These are phyloP conservation scores for Neodiprion virginianus DNA, from an alignment of 1,140 invertebrate genomes.

Conservation along the genomic window DNA sequence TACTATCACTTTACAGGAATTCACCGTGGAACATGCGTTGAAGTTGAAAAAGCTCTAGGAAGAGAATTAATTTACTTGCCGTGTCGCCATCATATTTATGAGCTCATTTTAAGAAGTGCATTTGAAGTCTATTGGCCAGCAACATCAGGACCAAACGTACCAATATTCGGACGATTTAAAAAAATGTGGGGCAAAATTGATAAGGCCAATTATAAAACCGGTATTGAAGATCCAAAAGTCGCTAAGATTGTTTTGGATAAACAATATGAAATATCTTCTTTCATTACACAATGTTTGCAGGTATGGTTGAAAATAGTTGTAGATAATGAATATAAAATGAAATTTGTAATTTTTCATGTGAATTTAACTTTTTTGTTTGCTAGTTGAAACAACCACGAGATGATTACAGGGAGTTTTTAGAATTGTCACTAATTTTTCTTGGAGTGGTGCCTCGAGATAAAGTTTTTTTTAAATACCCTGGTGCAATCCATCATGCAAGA, in stretches of 20 bases:
- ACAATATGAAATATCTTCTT: slow-evolving; percentile 19
- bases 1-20: no score
- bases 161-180: slow-evolving; percentile 13
- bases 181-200: slow-evolving; percentile 21
- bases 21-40: no score
- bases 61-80: slow-evolving; percentile 28
- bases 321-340: no score
- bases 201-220: slow-evolving; percentile 17
- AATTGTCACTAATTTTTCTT: slow-evolving; percentile 28
- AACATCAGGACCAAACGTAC: slow-evolving; percentile 23
- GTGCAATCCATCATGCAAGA: no score
- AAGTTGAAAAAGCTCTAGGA: slow-evolving; percentile 19
- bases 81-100: slow-evolving; percentile 29
- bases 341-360: no score
- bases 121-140: slow-evolving; percentile 17
- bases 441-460: no score
- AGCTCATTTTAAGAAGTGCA: slow-evolving; percentile 21
- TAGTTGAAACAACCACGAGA: slow-evolving; percentile 31
- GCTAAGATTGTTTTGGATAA: slow-evolving; percentile 9
- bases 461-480: no score
- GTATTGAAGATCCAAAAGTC: slow-evolving; percentile 22
- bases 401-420: slow-evolving; percentile 33
- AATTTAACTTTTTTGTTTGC: no score
- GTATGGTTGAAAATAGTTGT: no score
- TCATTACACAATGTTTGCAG: slow-evolving; percentile 20